These are phyloP conservation scores for Phylloscopus collybita DNA, from an alignment of 2,797 vertebrate genomes.

Conservation along the genomic window DNA sequence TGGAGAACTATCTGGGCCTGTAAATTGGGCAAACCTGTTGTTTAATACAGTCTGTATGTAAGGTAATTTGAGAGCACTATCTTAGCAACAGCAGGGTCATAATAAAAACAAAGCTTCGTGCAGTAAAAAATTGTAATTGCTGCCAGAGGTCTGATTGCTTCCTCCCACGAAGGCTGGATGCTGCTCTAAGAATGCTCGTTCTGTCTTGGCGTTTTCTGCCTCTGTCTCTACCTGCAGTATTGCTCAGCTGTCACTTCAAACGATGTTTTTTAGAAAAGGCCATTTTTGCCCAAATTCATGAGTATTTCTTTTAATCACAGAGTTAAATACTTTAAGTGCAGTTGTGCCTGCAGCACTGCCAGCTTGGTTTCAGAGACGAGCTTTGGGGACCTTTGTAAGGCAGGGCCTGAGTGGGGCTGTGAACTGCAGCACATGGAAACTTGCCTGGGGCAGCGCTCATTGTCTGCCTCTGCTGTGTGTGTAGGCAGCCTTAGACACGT, in stretches of 20 bases:
- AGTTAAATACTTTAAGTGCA: background rate
- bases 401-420: background rate
- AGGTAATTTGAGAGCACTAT: background rate
- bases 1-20: background rate
- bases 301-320: background rate
- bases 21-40: background rate
- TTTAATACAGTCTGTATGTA: background rate
- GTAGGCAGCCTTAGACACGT: background rate
- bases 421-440: background rate
- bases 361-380: background rate
- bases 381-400: background rate
- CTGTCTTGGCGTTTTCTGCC: background rate
- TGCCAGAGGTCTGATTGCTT: slow-evolving; percentile 31
- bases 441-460: background rate
- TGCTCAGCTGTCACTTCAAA: background rate
- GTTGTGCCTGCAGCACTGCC: background rate
- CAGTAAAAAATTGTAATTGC: slow-evolving; percentile 20
- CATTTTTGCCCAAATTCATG: background rate
- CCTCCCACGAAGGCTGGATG: background rate
- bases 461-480: background rate
- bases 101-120: slow-evolving; percentile 24
- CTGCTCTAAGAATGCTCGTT: background rate
- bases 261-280: background rate
- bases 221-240: background rate
- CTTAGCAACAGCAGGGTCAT: slow-evolving; percentile 24